A percentile compares a stretch with the other conserved stretches of the same genome.
Evolutionary conservation across 2,113 vertebrate genomes (phyloP).

Genomic region (Chauna torquata): DNA sequence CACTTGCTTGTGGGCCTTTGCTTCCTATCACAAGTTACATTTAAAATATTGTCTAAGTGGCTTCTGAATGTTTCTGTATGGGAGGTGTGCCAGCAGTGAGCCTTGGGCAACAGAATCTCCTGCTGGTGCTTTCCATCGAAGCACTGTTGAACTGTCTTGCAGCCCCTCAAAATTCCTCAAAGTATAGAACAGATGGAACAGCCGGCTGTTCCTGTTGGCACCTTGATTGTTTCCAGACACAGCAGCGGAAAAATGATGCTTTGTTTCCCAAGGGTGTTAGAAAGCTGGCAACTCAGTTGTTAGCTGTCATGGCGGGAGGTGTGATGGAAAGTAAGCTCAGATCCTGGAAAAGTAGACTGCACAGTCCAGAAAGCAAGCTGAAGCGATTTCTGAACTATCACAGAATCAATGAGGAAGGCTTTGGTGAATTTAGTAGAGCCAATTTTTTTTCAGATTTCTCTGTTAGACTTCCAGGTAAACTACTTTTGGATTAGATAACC

Average conservation of each 20-base stretch:
- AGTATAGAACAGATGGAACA: background rate
- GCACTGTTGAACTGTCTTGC: background rate
- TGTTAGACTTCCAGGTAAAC: background rate
- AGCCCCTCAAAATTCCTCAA: background rate
- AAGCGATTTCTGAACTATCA: background rate
- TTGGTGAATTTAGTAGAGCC: background rate
- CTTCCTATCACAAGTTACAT: background rate
- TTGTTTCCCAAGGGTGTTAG: background rate
- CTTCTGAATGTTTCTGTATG: background rate
- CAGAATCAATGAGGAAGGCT: background rate
- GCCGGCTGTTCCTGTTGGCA: background rate
- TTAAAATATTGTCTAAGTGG: background rate
- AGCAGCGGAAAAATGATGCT: background rate
- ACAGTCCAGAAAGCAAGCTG: background rate
- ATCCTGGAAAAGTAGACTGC: background rate
- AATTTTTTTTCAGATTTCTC: background rate
- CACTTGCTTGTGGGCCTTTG: background rate
- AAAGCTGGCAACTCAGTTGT: background rate
- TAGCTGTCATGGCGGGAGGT: background rate
- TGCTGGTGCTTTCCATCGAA: background rate
- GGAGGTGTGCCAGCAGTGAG: background rate
- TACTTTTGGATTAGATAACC: background rate
- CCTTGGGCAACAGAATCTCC: background rate
- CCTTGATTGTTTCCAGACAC: constrained; percentile 12
- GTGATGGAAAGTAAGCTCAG: background rate